Evolutionary conservation across 2,888 invertebrate genomes (phyloP).

Genomic region (Cephus rjabovi): DNA sequence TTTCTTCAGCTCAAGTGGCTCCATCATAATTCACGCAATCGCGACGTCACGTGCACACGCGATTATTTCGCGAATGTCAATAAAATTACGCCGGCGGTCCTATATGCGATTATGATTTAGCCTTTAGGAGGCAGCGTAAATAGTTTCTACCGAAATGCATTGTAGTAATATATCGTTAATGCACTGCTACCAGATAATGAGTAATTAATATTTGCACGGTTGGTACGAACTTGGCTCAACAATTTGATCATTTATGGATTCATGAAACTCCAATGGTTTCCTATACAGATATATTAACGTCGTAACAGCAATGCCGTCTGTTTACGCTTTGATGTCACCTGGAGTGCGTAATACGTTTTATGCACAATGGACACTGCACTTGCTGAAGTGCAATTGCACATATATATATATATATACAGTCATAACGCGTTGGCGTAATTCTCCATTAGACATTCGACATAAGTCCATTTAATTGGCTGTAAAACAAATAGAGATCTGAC

Average conservation of each 20-base stretch:
- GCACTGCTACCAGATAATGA: neutral
- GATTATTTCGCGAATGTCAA: neutral
- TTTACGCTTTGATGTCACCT: neutral
- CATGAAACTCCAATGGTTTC: neutral
- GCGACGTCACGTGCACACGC: too few relatives aligned
- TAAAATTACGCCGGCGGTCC: neutral
- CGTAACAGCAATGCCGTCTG: neutral
- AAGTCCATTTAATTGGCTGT: neutral
- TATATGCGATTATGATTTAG: neutral
- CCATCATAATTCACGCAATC: too few relatives aligned
- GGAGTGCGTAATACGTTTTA: neutral
- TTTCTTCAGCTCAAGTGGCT: too few relatives aligned
- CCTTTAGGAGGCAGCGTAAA: neutral
- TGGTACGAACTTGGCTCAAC: neutral
- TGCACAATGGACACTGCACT: neutral
- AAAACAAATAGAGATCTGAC: neutral
- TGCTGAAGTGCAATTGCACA: neutral
- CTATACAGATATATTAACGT: neutral
- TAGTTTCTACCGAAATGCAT: neutral
- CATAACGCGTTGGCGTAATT: neutral
- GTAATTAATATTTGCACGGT: neutral
- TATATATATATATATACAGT: neutral
- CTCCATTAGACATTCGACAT: neutral
- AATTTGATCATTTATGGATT: neutral
- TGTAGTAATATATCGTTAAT: neutral